Conservation (phyloP, 2,113 vertebrate species). For the Heterochromis multidens region DNA sequence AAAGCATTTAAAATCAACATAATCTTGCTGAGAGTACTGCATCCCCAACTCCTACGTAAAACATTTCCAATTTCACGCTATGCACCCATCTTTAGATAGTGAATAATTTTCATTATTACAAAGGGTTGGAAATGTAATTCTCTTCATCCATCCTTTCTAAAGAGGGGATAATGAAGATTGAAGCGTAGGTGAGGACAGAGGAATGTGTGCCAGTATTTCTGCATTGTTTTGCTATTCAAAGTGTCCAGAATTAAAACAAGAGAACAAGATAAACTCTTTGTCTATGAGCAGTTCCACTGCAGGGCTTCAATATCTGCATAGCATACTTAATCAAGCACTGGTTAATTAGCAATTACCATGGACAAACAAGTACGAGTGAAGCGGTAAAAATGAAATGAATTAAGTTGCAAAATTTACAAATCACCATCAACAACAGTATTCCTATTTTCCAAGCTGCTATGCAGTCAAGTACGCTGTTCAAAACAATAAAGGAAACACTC, state of each 20-base stretch:
- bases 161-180: conserved; percentile 49
- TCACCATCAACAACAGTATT: neutral
- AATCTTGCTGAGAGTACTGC: conserved; percentile 41
- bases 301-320: neutral
- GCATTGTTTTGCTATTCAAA: neutral
- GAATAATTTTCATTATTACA: conserved; percentile 63
- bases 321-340: neutral
- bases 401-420: neutral
- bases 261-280: neutral
- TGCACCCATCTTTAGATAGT: conserved; percentile 59
- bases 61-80: conserved; percentile 68
- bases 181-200: conserved; percentile 27
- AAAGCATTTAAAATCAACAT: conserved; percentile 59
- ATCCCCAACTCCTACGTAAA: conserved; percentile 57
- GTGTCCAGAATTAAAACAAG: neutral
- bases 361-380: conserved; percentile 19
- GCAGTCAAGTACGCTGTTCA: neutral
- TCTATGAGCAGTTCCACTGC: neutral
- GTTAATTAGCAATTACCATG: conserved; percentile 25
- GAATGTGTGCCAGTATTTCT: neutral
- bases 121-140: conserved; percentile 45
- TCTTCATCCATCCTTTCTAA: conserved; percentile 47
- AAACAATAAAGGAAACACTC: neutral
- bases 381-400: conserved; percentile 1
- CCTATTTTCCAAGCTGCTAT: neutral